Evolutionary conservation across 2,888 invertebrate species (phyloP), one percentile per base, ranked within the genome.

Genomic region (Bombylius discolor): DNA sequence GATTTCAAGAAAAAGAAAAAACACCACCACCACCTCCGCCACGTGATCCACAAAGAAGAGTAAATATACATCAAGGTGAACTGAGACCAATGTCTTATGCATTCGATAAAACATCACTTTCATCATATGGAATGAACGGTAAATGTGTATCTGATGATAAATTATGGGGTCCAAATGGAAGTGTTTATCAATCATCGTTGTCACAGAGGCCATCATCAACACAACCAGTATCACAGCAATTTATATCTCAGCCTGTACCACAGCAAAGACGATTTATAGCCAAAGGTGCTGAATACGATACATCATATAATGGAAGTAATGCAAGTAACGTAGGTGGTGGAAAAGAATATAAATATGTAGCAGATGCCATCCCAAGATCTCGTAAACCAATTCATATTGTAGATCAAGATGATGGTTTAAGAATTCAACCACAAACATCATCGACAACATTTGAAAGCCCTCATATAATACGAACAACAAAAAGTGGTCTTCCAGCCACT

Each of bases 1-100:
- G n/a, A 31, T 45, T 45, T 23, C 12, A 32, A 34, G 5, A 2
- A 65, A 62, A 56, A 64, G 65, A 1, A 55, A 64, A 76, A 50
- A 66, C 80, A 45, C 87, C 89, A 6, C 89, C 89, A 0, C 83
- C 85, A 5, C 89, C 89, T 36, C 89, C 89, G 1, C 88, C 89
- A n/a, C 76, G 86, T 63, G 87, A 86, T 71, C 87, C 84, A 61
- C 78, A 80, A 64, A 78, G 83, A 58, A 67, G 75, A 55, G 75
- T 79, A n/a, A 73, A 77, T 56, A 70, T 76, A n/a, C 68, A 62
- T 65, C 64, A 68, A 0, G 62, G 63, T 5, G 75, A 67, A 60
- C 63, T 64, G 55, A 72, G 80, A 54, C 81, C 80, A 1, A 70
- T 77, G 44, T 78, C 79, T 0, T 79, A 77, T 58, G 79, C 79